Evolutionary conservation across 1,140 invertebrate species (phyloP).

Genomic region (Samia ricini): DNA sequence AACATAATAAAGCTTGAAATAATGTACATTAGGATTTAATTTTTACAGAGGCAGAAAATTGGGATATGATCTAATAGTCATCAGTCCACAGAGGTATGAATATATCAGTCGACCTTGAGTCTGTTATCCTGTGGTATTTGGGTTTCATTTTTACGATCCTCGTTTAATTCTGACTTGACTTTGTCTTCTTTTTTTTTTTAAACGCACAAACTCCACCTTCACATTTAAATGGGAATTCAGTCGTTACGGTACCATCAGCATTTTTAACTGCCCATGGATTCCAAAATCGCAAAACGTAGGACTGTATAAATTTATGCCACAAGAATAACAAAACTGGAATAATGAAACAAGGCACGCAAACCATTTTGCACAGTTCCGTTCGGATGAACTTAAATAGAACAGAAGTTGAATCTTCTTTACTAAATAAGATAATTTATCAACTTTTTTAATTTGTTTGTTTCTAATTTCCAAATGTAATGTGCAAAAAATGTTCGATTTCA

Average conservation of each 20-base stretch:
- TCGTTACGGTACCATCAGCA: constrained; percentile 76
- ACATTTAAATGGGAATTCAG: constrained; percentile 79
- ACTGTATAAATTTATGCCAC: constrained; percentile 88
- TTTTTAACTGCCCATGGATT: constrained; percentile 85
- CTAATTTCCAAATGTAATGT: no score
- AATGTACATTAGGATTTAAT: no score
- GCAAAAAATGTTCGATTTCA: no score
- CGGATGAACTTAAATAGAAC: no score
- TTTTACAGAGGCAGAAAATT: no score
- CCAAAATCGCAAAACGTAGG: constrained; percentile 85
- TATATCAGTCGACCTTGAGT: constrained; percentile 26
- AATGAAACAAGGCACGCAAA: constrained; percentile 88
- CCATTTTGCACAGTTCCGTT: constrained; percentile 78
- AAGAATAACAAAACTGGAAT: constrained; percentile 85
- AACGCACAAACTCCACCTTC: constrained; percentile 73
- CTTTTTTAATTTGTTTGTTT: no score
- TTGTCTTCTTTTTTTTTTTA: constrained; percentile 40
- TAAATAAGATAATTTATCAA: no score
- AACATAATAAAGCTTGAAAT: no score
- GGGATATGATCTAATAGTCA: no score
- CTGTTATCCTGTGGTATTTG: constrained; percentile 12
- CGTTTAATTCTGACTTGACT: constrained; percentile 12
- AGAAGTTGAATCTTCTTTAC: background rate
- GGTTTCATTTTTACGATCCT: constrained; percentile 9
- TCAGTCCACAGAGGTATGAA: background rate